Evolutionary conservation across 2,888 invertebrate species (phyloP).

Genomic region (Strigamia transsilvanica): DNA sequence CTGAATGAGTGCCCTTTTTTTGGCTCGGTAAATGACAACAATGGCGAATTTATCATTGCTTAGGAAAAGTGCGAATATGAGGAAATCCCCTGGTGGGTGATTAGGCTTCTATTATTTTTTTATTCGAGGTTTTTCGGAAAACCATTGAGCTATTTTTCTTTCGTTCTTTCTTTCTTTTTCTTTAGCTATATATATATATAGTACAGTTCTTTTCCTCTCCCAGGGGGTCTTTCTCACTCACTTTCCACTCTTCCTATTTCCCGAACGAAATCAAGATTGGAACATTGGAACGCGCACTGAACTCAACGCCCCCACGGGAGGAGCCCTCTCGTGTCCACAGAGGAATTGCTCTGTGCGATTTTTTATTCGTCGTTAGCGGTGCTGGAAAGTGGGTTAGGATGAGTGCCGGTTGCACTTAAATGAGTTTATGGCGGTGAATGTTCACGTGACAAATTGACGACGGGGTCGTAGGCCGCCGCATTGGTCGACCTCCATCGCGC

Average conservation of each 20-base stretch:
- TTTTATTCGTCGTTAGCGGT: neutral
- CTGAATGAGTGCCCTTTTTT: neutral
- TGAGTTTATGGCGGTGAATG: neutral
- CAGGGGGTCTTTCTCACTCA: constrained; percentile 38
- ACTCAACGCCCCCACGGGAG: constrained; percentile 13
- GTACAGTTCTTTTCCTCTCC: neutral
- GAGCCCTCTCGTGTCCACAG: constrained; percentile 18
- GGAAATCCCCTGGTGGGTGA: neutral
- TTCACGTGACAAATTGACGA: constrained; percentile 23
- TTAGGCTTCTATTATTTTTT: neutral
- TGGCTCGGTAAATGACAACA: neutral
- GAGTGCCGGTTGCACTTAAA: neutral
- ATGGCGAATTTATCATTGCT: too few species aligned
- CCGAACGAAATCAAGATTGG: constrained; percentile 38
- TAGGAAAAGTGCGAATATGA: constrained; percentile 17
- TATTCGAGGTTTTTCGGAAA: neutral
- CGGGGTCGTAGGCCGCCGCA: neutral
- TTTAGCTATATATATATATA: neutral
- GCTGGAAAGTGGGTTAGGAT: neutral
- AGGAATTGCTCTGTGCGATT: neutral
- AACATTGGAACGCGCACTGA: constrained; percentile 2
- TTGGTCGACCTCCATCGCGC: neutral
- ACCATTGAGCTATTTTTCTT: neutral
- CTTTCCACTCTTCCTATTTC: constrained; percentile 34
- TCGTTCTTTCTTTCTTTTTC: too few species aligned